A percentile compares a stretch with the other conserved stretches of the same genome.
phyloP scores from a whole-genome alignment of 2,113 vertebrate genomes.

The Eonycteris spelaea region DNA sequence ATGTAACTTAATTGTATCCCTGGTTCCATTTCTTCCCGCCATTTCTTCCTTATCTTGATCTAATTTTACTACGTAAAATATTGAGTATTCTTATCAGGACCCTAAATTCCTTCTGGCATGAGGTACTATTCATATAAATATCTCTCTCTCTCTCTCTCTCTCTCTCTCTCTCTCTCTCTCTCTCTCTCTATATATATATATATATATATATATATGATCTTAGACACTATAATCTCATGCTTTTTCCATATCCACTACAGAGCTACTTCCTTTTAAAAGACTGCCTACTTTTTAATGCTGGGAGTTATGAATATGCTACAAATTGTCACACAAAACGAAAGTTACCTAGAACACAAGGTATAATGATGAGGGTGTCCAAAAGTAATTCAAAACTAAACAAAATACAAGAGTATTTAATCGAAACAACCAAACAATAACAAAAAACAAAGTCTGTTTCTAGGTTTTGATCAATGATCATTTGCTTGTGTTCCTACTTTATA shows the following conservation, averaged over 20 bases:
- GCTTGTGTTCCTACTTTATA: neutral
- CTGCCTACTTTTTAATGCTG: neutral
- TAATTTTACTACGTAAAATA: neutral
- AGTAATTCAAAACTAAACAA: neutral
- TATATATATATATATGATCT: neutral
- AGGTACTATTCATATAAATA: neutral
- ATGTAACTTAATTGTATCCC: neutral
- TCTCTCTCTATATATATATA: neutral
- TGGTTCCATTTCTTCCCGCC: neutral
- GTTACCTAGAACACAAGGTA: neutral
- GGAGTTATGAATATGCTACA: neutral
- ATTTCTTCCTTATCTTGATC: neutral
- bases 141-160: too few relatives aligned
- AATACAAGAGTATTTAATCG: neutral
- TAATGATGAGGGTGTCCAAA: neutral
- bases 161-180: too few relatives aligned
- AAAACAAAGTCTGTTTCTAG: neutral
- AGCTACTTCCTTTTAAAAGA: constrained; percentile 9
- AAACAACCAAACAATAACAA: neutral
- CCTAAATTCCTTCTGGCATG: neutral
- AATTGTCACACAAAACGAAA: neutral
- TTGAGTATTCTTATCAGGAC: neutral
- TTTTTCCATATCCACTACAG: neutral
- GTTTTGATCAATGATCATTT: neutral
- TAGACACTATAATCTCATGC: neutral